These are phyloP conservation scores for Drosophila yooni DNA, from an alignment of 2,888 invertebrate species.

Conservation along the genomic window DNA sequence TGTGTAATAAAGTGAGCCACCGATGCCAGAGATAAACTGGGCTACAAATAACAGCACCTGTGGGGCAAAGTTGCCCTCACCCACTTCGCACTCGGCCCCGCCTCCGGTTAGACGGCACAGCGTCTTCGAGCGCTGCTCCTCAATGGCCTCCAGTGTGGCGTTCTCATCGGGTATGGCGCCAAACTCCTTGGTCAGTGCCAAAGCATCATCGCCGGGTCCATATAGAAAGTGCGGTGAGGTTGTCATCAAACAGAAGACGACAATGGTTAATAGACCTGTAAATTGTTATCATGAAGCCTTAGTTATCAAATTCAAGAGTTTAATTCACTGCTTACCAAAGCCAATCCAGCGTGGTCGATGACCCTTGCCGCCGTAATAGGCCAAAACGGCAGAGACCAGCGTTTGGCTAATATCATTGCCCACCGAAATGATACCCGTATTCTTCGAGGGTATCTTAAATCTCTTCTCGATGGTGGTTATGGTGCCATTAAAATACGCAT, in stretches of 20 bases:
- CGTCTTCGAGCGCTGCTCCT: slow-evolving; percentile 86
- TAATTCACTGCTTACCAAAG: slow-evolving; percentile 82
- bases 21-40: slow-evolving; percentile 90
- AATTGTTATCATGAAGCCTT: not conserved
- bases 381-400: slow-evolving; percentile 88
- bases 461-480: slow-evolving; percentile 90
- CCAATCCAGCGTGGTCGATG: slow-evolving; percentile 91
- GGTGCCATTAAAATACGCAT: slow-evolving; percentile 90
- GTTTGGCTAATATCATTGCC: slow-evolving; percentile 91
- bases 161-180: slow-evolving; percentile 85
- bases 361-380: slow-evolving; percentile 90
- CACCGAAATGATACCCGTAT: slow-evolving; percentile 89
- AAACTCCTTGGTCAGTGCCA: slow-evolving; percentile 87
- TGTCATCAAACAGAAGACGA: slow-evolving; percentile 88
- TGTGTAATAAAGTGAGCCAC: slow-evolving; percentile 89
- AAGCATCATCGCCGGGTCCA: slow-evolving; percentile 89
- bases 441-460: slow-evolving; percentile 90
- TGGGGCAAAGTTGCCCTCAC: slow-evolving; percentile 87
- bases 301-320: not conserved
- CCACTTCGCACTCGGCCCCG: slow-evolving; percentile 85
- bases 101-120: slow-evolving; percentile 86
- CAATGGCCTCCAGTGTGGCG: slow-evolving; percentile 84
- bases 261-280: slow-evolving; percentile 86
- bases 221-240: slow-evolving; percentile 89
- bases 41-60: slow-evolving; percentile 88